Evolutionary conservation across 2,113 vertebrate species (phyloP).

Genomic region (Neoarius graeffei): DNA sequence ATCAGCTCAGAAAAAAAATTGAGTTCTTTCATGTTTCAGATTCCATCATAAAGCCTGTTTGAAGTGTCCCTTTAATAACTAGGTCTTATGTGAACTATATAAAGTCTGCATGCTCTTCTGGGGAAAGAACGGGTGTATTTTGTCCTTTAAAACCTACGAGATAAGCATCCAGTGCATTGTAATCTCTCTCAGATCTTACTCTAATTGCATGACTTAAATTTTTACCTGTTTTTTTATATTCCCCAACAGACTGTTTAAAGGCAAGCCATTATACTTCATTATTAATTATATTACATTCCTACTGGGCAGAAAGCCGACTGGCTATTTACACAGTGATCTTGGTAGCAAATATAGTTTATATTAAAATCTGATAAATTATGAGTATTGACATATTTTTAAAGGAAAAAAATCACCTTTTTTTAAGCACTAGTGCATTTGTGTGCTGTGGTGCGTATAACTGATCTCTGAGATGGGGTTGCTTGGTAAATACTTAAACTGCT

Average conservation of each 20-base stretch:
- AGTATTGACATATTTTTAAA: not conserved
- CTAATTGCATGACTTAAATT: not conserved
- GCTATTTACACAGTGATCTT: not conserved
- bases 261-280: slow-evolving; percentile 25
- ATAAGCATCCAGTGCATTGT: not conserved
- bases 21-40: not conserved
- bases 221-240: not conserved
- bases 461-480: not conserved
- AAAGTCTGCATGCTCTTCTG: not conserved
- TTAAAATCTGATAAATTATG: not conserved
- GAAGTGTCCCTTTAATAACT: not conserved
- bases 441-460: not conserved
- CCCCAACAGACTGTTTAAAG: not conserved
- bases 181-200: not conserved
- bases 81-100: not conserved
- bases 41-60: not conserved
- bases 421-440: not conserved
- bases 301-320: not conserved
- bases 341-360: not conserved
- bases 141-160: not conserved
- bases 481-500: slow-evolving; percentile 9
- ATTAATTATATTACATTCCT: slow-evolving; percentile 8
- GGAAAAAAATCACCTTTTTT: not conserved
- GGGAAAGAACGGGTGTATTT: not conserved
- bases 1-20: not conserved